Evolutionary conservation across 2,113 vertebrate genomes (phyloP).

Genomic region (Bolborhynchus lineola): DNA sequence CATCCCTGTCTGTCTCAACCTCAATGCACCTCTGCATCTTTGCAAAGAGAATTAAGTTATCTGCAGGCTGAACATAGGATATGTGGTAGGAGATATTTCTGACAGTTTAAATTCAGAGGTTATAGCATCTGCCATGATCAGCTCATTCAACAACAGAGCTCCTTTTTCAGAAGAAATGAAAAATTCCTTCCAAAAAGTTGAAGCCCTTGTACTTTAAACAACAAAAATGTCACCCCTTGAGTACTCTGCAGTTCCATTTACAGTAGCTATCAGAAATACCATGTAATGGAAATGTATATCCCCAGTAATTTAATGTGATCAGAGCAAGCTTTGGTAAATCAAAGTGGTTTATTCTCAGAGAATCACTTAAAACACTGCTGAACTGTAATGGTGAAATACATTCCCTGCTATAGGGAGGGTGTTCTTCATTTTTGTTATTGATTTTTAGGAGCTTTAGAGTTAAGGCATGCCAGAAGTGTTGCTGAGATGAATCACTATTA

Average conservation of each 20-base stretch:
- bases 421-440: conserved; percentile 83
- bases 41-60: background rate
- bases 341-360: conserved; percentile 34
- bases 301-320: conserved; percentile 23
- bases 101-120: background rate
- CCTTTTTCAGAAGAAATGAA: background rate
- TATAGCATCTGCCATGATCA: background rate
- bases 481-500: conserved; percentile 94
- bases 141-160: background rate
- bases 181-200: background rate
- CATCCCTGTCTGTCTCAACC: background rate
- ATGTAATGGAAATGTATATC: background rate
- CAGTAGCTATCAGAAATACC: background rate
- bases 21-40: background rate
- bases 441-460: conserved; percentile 87
- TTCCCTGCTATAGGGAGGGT: background rate
- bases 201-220: background rate
- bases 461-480: conserved; percentile 91
- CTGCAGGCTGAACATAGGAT: background rate
- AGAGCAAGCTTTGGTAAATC: conserved; percentile 50
- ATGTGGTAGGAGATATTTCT: background rate
- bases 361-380: conserved; percentile 17
- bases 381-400: conserved; percentile 25
- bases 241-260: background rate
- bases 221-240: background rate